These are phyloP conservation scores for Lontra canadensis DNA, from an alignment of 2,113 vertebrate genomes.

Conservation along the genomic window DNA sequence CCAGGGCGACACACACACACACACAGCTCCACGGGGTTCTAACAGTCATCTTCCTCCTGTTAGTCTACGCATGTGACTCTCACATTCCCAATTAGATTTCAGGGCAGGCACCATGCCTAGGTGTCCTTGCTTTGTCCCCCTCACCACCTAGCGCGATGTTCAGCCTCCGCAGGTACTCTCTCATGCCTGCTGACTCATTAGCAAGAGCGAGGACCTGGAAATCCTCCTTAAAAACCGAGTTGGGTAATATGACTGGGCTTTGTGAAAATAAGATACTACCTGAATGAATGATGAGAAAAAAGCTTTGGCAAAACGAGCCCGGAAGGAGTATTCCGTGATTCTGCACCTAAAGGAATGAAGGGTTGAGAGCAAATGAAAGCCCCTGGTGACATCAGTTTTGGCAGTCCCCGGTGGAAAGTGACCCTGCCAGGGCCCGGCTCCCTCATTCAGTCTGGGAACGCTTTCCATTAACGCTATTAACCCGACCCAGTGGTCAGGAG, in stretches of 20 bases:
- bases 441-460: not conserved
- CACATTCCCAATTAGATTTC: not conserved
- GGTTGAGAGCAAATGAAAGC: not conserved
- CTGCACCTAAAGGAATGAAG: conserved; percentile 10
- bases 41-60: not conserved
- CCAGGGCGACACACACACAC: not conserved
- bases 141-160: not conserved
- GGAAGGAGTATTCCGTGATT: conserved; percentile 1
- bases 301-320: not conserved
- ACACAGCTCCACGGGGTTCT: not conserved
- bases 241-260: not conserved
- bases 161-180: not conserved
- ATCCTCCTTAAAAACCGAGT: not conserved
- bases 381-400: conserved; percentile 65
- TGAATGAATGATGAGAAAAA: not conserved
- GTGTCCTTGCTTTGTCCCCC: not conserved
- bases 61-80: not conserved
- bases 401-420: conserved; percentile 66
- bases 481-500: not conserved
- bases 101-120: accelerated
- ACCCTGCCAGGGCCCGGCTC: conserved; percentile 30
- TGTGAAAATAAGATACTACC: not conserved
- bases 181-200: not conserved
- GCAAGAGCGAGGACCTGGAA: not conserved
- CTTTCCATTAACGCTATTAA: conserved; percentile 65